These are phyloP conservation scores for Cettia cetti DNA, from an alignment of 2,113 vertebrate species.

Conservation along the genomic window DNA sequence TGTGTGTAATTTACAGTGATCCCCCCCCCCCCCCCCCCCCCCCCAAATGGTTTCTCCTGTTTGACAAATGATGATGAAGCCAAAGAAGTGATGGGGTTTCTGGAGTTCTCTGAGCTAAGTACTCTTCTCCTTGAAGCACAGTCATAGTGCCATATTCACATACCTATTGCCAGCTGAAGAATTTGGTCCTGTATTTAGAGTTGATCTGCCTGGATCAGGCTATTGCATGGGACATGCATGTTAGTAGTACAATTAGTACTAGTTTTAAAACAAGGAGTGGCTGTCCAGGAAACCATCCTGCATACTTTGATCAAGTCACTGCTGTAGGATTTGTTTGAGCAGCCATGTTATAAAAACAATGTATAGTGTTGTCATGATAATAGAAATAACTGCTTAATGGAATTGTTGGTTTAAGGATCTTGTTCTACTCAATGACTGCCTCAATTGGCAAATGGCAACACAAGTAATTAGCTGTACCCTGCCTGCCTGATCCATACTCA, in stretches of 20 bases:
- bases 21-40: rapidly evolving
- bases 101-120: background rate
- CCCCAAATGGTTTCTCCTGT: background rate
- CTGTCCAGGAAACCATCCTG: background rate
- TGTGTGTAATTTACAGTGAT: background rate
- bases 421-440: background rate
- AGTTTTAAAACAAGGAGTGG: background rate
- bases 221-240: background rate
- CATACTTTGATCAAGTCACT: background rate
- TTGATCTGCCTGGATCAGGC: background rate
- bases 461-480: background rate
- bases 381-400: background rate
- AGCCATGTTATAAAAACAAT: background rate
- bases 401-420: background rate
- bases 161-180: background rate
- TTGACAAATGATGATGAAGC: background rate
- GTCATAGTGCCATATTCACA: background rate
- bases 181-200: background rate
- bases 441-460: background rate
- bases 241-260: background rate
- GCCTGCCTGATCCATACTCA: background rate
- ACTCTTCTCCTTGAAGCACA: background rate
- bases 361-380: background rate
- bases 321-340: background rate
- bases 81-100: background rate